Evolutionary conservation across 2,888 invertebrate species (phyloP).

Genomic region (Idaea straminata): DNA sequence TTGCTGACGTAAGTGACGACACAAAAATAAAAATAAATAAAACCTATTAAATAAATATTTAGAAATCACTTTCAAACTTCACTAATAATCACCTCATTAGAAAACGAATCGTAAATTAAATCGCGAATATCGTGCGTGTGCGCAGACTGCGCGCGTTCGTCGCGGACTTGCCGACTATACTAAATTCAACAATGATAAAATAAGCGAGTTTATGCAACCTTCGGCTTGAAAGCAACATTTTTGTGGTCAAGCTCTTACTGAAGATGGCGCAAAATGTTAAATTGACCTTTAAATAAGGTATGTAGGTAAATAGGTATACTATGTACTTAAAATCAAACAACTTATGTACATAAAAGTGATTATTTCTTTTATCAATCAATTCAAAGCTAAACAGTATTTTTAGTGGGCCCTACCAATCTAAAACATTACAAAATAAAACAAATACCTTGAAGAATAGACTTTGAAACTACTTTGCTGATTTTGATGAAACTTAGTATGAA

Average conservation of each 20-base stretch:
- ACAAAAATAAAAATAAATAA: neutral
- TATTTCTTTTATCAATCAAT: too few relatives aligned
- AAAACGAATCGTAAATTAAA: constrained; percentile 18
- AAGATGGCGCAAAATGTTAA: constrained; percentile 62
- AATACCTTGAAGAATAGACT: too few relatives aligned
- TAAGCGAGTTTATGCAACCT: constrained; percentile 72
- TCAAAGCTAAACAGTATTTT: too few relatives aligned
- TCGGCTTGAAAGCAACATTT: constrained; percentile 70
- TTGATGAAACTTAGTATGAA: too few relatives aligned
- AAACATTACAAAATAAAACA: too few relatives aligned
- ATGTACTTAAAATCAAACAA: neutral
- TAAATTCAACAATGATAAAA: constrained; percentile 61
- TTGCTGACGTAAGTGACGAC: neutral
- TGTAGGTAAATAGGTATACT: neutral
- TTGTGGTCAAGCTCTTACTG: constrained; percentile 68
- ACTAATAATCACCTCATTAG: constrained; percentile 10
- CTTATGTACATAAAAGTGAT: neutral
- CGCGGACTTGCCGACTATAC: constrained; percentile 60
- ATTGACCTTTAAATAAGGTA: constrained; percentile 50
- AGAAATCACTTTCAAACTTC: constrained; percentile 16
- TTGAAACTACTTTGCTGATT: too few relatives aligned
- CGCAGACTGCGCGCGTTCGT: constrained; percentile 60
- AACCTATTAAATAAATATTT: constrained; percentile 1
- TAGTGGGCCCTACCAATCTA: too few relatives aligned
- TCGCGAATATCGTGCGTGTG: constrained; percentile 37